Percentiles rank a stretch among this genome's conserved stretches.
phyloP scores from a whole-genome alignment of 2,888 invertebrate species.

The Heliconius erato region DNA sequence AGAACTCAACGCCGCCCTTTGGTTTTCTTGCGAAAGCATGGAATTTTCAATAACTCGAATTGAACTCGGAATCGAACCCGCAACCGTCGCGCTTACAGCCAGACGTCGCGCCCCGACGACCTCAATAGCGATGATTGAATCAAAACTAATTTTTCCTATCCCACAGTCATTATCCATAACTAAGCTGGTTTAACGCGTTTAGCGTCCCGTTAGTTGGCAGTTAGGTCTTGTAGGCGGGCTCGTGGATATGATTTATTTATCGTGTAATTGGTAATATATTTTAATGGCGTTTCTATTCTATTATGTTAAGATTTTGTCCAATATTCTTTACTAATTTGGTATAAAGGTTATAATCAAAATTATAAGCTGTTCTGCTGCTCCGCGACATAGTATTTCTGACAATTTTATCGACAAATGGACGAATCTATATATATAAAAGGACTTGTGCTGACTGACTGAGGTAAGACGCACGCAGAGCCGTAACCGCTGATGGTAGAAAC shows the following conservation, averaged over 20 bases:
- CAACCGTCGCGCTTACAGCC: neutral
- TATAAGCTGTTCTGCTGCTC: no score
- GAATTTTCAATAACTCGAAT: neutral
- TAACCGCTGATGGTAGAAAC: no score
- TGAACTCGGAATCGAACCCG: neutral
- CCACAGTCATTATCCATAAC: slow-evolving; percentile 21
- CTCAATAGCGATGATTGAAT: neutral
- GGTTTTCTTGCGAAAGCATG: neutral
- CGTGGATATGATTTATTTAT: slow-evolving; percentile 21
- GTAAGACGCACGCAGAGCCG: no score
- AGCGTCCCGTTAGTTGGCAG: slow-evolving; percentile 15
- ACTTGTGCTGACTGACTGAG: no score
- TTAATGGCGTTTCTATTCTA: neutral
- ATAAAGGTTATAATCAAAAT: no score
- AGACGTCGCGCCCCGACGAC: no score
- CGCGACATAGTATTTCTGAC: no score
- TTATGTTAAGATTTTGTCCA: no score
- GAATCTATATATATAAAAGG: no score
- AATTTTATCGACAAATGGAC: no score
- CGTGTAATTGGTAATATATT: neutral
- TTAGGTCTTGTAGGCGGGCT: slow-evolving; percentile 14
- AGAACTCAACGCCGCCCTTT: neutral
- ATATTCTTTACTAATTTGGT: no score
- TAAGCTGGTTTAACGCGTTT: slow-evolving; percentile 27
- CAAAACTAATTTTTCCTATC: slow-evolving; percentile 18